Base-by-base conservation (phyloP, 2,113 vertebrate species). In the Glaucidium brasilianum region DNA sequence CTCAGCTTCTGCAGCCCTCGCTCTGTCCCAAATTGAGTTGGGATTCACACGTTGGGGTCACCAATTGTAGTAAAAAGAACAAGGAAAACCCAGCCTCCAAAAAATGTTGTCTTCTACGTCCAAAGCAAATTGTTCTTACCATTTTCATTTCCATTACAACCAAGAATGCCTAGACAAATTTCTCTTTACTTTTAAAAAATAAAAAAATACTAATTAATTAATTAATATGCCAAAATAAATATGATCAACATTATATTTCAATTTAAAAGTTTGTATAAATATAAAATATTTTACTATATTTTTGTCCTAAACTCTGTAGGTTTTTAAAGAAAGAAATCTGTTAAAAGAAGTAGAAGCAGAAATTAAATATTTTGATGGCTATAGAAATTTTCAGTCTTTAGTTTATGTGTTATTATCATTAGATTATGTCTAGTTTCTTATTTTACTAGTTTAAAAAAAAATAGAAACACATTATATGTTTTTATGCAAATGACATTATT, bases 161-260 rank as follows among this genome's bases (percentile, higher is more conserved):
- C 10, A 80, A 52, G 26, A 72, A 56, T 66, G 4, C 6, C 2
- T 66, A 71, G 69, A 56, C 1, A 1, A 50, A 39, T 30, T 71
- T 67, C 6, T 32, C 11, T 66, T 88, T 45, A 35, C 1, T 6
- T 32, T 67, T 47, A 35, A 19, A 25, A 83, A 89, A 45, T 26
- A 64, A 47, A 81, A 64, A 22, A 0, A 27, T 53, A 67, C 16
- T 11, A 71, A 58, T 49, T 13, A 41, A n/a, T 37, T 47, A 9
- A 37, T 27, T 21, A 78, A 69, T 39, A 59, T 39, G 3, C 1
- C 4, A 56, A 66, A 79, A 55, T 3, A 74, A 78, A 25, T 21
- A n/a, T 12, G 0, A 47, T 69, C 43, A 50, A 3, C 5, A 60
- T 1, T 52, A 8, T 49, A 62, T 7, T 43, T 2, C 3, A 66